Conservation (phyloP, 2,113 vertebrate genomes). For the Daphoenositta chrysoptera region DNA sequence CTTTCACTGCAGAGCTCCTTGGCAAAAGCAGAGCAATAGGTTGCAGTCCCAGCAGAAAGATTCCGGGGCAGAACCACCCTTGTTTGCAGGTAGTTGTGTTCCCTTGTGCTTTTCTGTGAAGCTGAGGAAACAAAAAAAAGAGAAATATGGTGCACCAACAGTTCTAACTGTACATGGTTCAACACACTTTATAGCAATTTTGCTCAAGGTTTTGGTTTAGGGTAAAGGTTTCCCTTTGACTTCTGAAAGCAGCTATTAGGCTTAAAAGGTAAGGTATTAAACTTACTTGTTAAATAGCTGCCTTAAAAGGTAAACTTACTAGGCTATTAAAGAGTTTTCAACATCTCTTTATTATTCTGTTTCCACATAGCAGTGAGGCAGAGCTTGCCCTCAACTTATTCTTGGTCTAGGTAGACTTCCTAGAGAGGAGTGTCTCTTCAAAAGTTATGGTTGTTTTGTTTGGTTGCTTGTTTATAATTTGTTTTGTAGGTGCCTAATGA, state of each 20-base stretch:
- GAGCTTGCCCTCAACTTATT: not conserved
- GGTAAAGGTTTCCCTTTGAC: not conserved
- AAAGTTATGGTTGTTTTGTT: not conserved
- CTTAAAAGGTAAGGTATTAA: not conserved
- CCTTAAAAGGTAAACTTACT: not conserved
- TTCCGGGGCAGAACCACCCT: not conserved
- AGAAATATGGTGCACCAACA: not conserved
- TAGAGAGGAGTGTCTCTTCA: not conserved
- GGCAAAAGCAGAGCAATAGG: not conserved
- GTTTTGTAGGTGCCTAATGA: not conserved
- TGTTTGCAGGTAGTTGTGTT: not conserved
- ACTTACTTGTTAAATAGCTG: not conserved
- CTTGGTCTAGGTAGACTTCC: not conserved
- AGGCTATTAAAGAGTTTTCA: not conserved
- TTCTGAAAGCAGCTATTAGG: not conserved
- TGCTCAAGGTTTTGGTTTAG: not conserved
- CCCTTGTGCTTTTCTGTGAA: not conserved
- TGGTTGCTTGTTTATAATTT: not conserved
- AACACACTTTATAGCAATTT: not conserved
- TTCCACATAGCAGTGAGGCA: not conserved
- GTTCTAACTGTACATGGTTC: not conserved
- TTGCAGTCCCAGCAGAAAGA: not conserved
- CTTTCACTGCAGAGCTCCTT: not conserved
- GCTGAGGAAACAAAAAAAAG: not conserved
- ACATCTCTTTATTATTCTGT: not conserved